These are phyloP conservation scores for Daphoenositta chrysoptera DNA, from an alignment of 2,113 vertebrate genomes.

Conservation along the genomic window DNA sequence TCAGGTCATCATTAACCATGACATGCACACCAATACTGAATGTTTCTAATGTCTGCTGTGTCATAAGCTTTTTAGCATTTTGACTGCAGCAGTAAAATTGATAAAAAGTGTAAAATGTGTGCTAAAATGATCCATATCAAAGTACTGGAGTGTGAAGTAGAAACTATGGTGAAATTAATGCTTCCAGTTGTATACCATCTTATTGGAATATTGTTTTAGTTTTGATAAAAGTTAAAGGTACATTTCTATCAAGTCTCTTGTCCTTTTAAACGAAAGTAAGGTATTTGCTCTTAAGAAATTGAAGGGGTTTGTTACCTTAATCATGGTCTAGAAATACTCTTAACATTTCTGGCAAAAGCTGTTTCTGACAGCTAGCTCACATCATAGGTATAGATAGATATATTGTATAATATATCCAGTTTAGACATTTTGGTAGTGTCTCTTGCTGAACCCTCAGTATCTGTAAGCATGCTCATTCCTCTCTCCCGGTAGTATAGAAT, in stretches of 20 bases:
- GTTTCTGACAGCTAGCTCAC: background rate
- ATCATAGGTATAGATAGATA: rapidly evolving
- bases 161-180: background rate
- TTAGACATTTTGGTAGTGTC: background rate
- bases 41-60: background rate
- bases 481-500: background rate
- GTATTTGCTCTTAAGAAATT: background rate
- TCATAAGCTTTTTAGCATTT: background rate
- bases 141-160: background rate
- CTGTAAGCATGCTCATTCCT: background rate
- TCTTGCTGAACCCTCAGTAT: background rate
- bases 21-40: background rate
- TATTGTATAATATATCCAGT: background rate
- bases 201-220: background rate
- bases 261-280: background rate
- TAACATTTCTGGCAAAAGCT: background rate
- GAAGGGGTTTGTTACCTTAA: background rate
- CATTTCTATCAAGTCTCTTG: background rate
- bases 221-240: background rate
- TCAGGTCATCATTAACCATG: background rate
- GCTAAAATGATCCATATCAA: background rate
- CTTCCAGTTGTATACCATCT: background rate
- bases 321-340: background rate
- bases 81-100: background rate
- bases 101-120: background rate